Base-by-base conservation (phyloP, 92 coral and sea anemone species). In the Ricordea florida region DNA sequence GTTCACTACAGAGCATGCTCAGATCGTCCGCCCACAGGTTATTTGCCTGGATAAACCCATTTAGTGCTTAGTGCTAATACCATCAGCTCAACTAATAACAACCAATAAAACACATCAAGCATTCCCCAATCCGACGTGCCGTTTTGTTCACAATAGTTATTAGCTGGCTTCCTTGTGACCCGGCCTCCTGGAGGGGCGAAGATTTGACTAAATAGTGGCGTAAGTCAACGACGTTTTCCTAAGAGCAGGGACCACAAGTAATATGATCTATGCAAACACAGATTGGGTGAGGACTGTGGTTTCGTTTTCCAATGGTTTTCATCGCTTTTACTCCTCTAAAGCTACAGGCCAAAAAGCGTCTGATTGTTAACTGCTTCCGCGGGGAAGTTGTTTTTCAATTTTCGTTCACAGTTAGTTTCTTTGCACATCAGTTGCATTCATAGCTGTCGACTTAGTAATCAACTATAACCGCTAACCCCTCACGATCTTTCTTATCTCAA, bases 191-290 rank as follows among this genome's bases (percentile, higher is more conserved):
- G 20, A 51, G 51, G 76, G 26, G 3, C 26, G 40, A 31, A 55
- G 32, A 10, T 10, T 66, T 16, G 3, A 47, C 63, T 17, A 24
- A 69, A 51, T 34, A 15, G 53, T 24, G 53, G 30, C 17, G 38
- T 33, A 16, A 51, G 29, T 16, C 34, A 37, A 36, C 57, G 20
- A 35, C 28, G 53, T 52, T 70, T 48, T 38, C 56, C 25, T 20
- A 34, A n/a, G 45, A 24, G 6, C 23, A 49, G 48, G 53, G 53
- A 70, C 77, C 77, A 37, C 77, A 70, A 70, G 56, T 70, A 37
- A 37, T 53, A 28, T 38, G 40, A 28, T 25, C 30, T 18, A 9
- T 8, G 26, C 9, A 70, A 70, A 40, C 66, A 70, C 21, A 21
- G 40, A 16, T 27, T 5, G 41, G 42, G 56, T 53, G 62, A 70